Conservation (phyloP, 2,113 vertebrate species). For the Chamaetylas fuelleborni region DNA sequence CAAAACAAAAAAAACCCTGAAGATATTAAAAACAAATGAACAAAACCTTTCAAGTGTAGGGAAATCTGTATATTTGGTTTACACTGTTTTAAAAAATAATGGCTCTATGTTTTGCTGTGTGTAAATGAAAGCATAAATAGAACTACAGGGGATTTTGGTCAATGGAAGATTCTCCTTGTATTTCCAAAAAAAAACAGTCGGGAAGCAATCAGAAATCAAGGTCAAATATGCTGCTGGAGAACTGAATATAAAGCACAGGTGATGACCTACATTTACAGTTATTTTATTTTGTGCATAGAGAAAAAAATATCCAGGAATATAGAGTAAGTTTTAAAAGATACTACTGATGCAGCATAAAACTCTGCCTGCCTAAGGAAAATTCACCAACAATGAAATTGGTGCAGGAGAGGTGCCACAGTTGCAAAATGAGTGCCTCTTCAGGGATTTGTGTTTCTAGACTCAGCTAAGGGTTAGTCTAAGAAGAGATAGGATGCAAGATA, state of each 20-base stretch:
- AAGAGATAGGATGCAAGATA: background rate
- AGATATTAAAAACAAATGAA: conserved; percentile 2
- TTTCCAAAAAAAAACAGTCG: background rate
- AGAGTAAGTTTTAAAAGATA: background rate
- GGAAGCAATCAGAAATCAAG: background rate
- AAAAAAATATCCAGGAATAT: background rate
- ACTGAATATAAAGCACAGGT: background rate
- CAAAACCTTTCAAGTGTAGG: background rate
- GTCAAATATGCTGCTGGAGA: background rate
- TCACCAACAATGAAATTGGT: background rate
- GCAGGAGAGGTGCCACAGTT: background rate
- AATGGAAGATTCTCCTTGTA: background rate
- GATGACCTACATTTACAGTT: background rate
- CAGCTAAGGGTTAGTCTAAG: background rate
- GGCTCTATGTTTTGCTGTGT: background rate
- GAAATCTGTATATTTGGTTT: background rate
- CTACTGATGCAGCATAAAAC: background rate
- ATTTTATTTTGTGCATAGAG: background rate
- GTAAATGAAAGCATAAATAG: background rate
- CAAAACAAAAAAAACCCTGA: background rate
- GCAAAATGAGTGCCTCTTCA: background rate
- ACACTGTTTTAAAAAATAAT: background rate
- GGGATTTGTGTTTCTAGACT: background rate
- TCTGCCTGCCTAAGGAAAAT: fast-evolving
- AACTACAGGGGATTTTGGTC: background rate